A percentile compares a stretch with the other conserved stretches of the same genome.
Evolutionary conservation across 2,113 vertebrate species (phyloP).

Genomic region (Coracopsis vasa): DNA sequence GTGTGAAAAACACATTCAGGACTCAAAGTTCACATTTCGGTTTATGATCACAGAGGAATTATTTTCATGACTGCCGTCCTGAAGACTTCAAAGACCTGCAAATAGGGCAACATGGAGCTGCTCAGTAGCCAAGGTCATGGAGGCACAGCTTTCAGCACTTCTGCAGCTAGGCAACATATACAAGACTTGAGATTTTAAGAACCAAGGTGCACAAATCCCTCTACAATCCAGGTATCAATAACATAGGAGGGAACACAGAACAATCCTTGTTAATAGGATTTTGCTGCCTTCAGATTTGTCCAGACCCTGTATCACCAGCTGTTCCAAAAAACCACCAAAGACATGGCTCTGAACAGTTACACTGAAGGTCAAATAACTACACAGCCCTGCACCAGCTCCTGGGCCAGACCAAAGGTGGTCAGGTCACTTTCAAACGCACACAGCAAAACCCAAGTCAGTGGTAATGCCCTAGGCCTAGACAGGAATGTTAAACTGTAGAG

Average conservation of each 20-base stretch:
- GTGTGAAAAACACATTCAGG: not conserved
- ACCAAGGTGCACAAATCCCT: too few relatives aligned
- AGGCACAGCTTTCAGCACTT: not conserved
- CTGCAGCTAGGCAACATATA: accelerated
- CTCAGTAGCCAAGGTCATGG: accelerated
- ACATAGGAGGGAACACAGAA: not conserved
- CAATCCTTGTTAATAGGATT: not conserved
- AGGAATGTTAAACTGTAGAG: accelerated
- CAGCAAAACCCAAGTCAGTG: not conserved
- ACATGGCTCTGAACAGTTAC: accelerated
- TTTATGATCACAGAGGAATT: not conserved
- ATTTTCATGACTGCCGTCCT: not conserved
- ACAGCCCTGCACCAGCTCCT: not conserved
- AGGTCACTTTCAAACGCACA: not conserved
- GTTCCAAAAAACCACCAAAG: not conserved
- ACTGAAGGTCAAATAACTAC: accelerated
- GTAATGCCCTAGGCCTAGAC: accelerated
- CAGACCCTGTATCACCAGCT: not conserved
- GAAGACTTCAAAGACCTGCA: not conserved
- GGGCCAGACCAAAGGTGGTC: not conserved
- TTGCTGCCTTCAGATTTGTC: not conserved
- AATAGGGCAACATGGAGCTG: accelerated
- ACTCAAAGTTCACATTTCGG: not conserved
- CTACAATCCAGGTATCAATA: not conserved
- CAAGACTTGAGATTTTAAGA: not conserved